Evolutionary conservation across 2,797 vertebrate genomes (phyloP).

Genomic region (Acipenser ruthenus): DNA sequence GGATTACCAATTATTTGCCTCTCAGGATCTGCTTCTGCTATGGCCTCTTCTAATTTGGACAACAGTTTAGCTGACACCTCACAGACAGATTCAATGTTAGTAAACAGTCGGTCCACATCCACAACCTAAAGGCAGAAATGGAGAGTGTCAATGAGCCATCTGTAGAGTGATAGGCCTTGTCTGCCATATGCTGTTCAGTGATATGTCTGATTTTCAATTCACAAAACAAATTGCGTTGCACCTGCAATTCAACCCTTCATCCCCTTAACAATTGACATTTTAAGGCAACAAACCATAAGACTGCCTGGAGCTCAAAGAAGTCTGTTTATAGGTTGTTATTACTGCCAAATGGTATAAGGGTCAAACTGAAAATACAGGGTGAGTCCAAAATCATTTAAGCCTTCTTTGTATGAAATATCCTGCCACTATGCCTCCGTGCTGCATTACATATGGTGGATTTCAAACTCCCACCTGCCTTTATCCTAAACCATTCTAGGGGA

Average conservation of each 20-base stretch:
- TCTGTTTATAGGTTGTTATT: too few species aligned
- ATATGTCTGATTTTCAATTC: neutral
- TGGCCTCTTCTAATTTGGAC: constrained; percentile 71
- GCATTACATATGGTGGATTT: too few species aligned
- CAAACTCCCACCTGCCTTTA: too few species aligned
- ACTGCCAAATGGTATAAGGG: too few species aligned
- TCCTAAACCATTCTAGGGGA: too few species aligned
- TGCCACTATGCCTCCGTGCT: too few species aligned
- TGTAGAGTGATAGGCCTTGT: neutral
- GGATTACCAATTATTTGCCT: constrained; percentile 78
- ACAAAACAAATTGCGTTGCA: neutral
- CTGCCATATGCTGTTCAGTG: neutral
- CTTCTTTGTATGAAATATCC: too few species aligned
- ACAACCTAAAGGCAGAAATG: constrained; percentile 61
- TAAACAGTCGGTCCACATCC: constrained; percentile 85
- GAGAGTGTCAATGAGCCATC: neutral
- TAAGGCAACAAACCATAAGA: too few species aligned
- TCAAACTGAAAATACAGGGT: too few species aligned
- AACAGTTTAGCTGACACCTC: constrained; percentile 80
- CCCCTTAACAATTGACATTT: too few species aligned
- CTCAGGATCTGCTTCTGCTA: constrained; percentile 71
- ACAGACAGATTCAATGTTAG: constrained; percentile 86
- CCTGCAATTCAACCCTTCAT: neutral
- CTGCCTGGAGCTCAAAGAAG: too few species aligned
- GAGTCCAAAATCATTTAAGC: too few species aligned